These are phyloP conservation scores for Drosophila differens DNA, from an alignment of 2,888 invertebrate species.

Conservation along the genomic window DNA sequence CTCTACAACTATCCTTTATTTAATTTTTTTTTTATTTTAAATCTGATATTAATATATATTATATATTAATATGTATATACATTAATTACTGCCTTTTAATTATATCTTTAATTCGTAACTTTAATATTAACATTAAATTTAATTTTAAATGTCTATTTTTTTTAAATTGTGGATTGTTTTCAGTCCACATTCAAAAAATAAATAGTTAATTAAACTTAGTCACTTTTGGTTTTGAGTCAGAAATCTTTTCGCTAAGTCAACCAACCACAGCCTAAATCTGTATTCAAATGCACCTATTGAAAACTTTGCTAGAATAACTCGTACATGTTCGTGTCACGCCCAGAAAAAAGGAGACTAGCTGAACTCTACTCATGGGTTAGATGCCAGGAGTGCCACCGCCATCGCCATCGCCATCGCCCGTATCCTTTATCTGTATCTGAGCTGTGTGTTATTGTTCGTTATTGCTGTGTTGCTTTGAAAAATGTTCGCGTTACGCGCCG, in stretches of 20 bases:
- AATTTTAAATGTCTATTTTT: neutral
- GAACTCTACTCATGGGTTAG: constrained; percentile 5
- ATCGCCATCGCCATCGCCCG: neutral
- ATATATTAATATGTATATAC: too few species aligned
- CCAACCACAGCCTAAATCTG: neutral
- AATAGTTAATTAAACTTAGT: neutral
- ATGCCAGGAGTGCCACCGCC: constrained; percentile 3
- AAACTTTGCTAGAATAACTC: neutral
- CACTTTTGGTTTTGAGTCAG: neutral
- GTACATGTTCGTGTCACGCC: neutral
- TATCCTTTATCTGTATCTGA: constrained; percentile 24
- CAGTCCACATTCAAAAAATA: too few species aligned
- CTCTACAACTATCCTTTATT: neutral
- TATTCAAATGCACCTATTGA: neutral
- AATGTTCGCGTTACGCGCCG: constrained; percentile 68
- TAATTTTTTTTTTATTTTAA: too few species aligned
- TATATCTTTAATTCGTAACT: too few species aligned
- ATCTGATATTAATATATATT: too few species aligned
- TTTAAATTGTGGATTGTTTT: neutral
- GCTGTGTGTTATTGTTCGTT: constrained; percentile 42
- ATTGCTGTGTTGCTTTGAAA: constrained; percentile 55
- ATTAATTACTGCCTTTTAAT: too few species aligned
- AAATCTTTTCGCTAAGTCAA: neutral
- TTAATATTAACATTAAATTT: too few species aligned
- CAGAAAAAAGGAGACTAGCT: neutral